These are phyloP conservation scores for Dione juno DNA, from an alignment of 2,888 invertebrate species.

Conservation along the genomic window DNA sequence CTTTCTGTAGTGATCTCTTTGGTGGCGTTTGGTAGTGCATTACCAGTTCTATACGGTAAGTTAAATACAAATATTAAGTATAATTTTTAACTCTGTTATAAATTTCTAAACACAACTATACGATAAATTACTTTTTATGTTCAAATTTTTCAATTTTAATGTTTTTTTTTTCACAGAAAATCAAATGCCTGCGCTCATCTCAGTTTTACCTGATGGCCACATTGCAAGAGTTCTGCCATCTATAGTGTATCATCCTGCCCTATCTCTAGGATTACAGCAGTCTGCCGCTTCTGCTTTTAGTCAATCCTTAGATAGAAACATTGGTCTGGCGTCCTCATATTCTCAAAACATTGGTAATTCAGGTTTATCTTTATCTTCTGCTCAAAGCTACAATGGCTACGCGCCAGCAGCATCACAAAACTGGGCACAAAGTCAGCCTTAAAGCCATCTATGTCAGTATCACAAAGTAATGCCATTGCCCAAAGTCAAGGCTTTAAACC, in stretches of 20 bases:
- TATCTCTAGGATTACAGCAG: conserved; percentile 36
- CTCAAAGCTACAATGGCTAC: conserved; percentile 58
- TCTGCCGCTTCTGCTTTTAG: conserved; percentile 32
- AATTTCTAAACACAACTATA: too few species aligned
- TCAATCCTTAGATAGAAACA: conserved; percentile 31
- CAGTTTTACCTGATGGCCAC: background rate
- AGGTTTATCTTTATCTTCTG: conserved; percentile 60
- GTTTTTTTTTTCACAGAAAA: conserved; percentile 43
- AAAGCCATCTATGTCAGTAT: background rate
- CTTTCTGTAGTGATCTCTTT: conserved; percentile 59
- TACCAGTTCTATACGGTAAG: conserved; percentile 66
- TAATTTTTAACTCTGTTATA: background rate
- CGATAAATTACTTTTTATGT: too few species aligned
- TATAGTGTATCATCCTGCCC: conserved; percentile 39
- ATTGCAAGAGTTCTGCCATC: conserved; percentile 59
- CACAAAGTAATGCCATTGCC: background rate
- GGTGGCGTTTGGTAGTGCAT: conserved; percentile 57
- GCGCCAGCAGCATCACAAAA: conserved; percentile 49
- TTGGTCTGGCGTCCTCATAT: conserved; percentile 52
- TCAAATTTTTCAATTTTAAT: background rate
- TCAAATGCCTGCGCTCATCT: conserved; percentile 28
- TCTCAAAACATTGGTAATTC: conserved; percentile 58
- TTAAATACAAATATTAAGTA: conserved; percentile 10
- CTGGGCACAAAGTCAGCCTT: background rate
- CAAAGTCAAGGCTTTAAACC: background rate